Conservation (phyloP, 2,888 invertebrate species). For the Ferdinandea cuprea region DNA sequence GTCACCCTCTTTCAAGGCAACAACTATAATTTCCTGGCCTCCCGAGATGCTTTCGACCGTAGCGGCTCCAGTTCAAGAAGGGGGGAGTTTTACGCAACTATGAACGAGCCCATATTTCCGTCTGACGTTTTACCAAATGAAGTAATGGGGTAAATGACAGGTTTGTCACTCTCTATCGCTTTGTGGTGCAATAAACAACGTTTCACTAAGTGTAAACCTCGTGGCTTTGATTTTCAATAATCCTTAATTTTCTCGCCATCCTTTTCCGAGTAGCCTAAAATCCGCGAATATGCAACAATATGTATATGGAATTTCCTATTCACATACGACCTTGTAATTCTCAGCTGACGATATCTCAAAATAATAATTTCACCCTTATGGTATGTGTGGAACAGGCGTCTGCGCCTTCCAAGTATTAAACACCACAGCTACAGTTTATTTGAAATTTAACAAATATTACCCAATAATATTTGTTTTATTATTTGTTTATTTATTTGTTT, state of each 20-base stretch:
- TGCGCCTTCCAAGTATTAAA: too few species aligned
- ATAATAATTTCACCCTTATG: too few species aligned
- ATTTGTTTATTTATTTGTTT: too few species aligned
- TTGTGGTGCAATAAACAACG: not conserved
- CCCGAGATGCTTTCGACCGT: not conserved
- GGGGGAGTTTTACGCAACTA: not conserved
- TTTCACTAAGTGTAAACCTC: not conserved
- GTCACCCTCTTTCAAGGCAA: constrained; percentile 2
- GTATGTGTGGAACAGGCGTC: too few species aligned
- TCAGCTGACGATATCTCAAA: too few species aligned
- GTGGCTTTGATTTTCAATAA: not conserved
- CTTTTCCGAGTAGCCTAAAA: not conserved
- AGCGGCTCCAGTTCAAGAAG: not conserved
- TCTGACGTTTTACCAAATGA: too few species aligned
- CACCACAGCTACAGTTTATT: too few species aligned
- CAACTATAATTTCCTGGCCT: not conserved
- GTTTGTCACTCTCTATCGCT: not conserved
- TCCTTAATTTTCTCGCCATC: not conserved
- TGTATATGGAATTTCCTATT: too few species aligned
- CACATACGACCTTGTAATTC: too few species aligned
- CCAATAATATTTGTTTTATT: too few species aligned
- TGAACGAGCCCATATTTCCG: not conserved
- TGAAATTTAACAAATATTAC: too few species aligned
- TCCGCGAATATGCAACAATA: not conserved
- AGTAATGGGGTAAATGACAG: not conserved